A percentile compares a stretch with the other conserved stretches of the same genome.
Evolutionary conservation across 2,797 vertebrate species (phyloP).

Genomic region (Synaphobranchus kaupii): DNA sequence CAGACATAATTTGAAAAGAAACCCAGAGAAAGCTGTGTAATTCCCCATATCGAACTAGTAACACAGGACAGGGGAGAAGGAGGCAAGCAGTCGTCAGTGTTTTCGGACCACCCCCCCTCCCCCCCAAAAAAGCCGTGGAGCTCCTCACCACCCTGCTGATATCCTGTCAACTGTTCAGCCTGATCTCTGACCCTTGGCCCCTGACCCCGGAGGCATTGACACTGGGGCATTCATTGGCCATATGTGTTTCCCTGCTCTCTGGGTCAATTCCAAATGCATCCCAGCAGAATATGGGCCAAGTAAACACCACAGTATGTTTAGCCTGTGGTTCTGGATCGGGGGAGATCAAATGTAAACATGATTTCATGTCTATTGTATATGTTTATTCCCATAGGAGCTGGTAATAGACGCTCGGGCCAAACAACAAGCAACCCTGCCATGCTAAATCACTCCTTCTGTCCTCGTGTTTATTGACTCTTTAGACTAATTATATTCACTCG

Average conservation of each 20-base stretch:
- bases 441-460: slow-evolving; percentile 15
- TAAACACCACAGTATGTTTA: slow-evolving; percentile 9
- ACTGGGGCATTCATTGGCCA: slow-evolving; percentile 33
- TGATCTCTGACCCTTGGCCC: slow-evolving; percentile 28
- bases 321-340: slow-evolving; percentile 10
- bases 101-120: slow-evolving; percentile 12
- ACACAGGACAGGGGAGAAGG: slow-evolving; percentile 29
- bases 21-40: slow-evolving; percentile 62
- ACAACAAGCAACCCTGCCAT: slow-evolving; percentile 9
- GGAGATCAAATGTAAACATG: slow-evolving; percentile 26
- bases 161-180: slow-evolving; percentile 13
- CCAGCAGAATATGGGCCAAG: slow-evolving; percentile 8
- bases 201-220: not conserved
- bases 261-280: slow-evolving; percentile 13
- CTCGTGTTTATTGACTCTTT: slow-evolving; percentile 32
- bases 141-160: slow-evolving; percentile 23
- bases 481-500: slow-evolving; percentile 29
- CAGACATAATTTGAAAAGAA: slow-evolving; percentile 54
- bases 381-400: not conserved
- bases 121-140: not conserved
- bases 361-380: not conserved
- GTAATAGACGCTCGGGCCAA: not conserved
- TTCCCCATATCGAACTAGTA: slow-evolving; percentile 52
- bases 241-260: not conserved
- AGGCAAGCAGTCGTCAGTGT: slow-evolving; percentile 42